Percentiles rank a stretch among this genome's conserved stretches.
These are phyloP conservation scores for Cheilosia grossa DNA, from an alignment of 2,888 invertebrate genomes.

Conservation along the genomic window DNA sequence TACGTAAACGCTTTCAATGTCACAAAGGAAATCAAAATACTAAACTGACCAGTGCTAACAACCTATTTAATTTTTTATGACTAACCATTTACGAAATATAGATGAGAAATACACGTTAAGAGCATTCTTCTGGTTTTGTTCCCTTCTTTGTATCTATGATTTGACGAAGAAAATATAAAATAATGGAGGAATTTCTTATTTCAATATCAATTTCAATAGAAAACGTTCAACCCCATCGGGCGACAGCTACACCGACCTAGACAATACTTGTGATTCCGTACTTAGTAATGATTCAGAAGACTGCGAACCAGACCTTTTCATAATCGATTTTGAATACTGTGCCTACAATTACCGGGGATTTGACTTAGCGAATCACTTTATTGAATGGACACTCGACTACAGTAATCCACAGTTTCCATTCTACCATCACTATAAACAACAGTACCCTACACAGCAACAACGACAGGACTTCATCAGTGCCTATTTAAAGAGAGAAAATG, in stretches of 20 bases:
- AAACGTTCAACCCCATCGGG: slow-evolving; percentile 76
- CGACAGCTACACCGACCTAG: slow-evolving; percentile 77
- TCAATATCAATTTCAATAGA: slow-evolving; percentile 44
- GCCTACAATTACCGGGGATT: slow-evolving; percentile 97
- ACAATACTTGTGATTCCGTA: slow-evolving; percentile 80
- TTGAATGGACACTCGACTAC: slow-evolving; percentile 96
- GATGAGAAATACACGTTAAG: not conserved
- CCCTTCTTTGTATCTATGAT: not conserved
- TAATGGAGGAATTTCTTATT: not conserved
- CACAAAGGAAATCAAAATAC: no score
- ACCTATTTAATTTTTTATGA: no score
- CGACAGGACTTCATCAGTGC: slow-evolving; percentile 79
- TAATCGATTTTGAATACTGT: slow-evolving; percentile 97
- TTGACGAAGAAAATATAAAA: not conserved
- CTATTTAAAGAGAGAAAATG: slow-evolving; percentile 80
- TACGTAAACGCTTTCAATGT: no score
- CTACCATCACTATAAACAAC: slow-evolving; percentile 87
- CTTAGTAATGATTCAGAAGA: slow-evolving; percentile 79
- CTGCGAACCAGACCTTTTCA: slow-evolving; percentile 86
- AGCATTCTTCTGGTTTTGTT: not conserved
- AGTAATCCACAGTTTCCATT: slow-evolving; percentile 90
- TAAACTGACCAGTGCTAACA: no score
- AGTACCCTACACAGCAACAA: slow-evolving; percentile 91
- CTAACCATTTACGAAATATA: no score
- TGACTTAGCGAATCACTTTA: slow-evolving; percentile 97